Evolutionary conservation across 2,797 vertebrate species (phyloP).

Genomic region (Phalloptychus januarius): DNA sequence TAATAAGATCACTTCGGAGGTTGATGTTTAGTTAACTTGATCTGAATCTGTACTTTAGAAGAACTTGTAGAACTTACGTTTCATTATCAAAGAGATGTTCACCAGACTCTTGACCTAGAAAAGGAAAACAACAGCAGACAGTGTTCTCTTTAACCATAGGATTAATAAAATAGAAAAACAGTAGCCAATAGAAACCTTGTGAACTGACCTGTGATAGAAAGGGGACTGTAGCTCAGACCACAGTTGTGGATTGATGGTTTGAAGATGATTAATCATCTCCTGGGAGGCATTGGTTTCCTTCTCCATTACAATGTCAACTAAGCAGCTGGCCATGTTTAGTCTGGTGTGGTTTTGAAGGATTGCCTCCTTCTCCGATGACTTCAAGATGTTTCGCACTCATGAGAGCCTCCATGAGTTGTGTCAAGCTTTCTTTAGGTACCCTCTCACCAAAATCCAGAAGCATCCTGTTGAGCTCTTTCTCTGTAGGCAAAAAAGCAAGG

Average conservation of each 20-base stretch:
- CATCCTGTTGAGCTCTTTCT: not conserved
- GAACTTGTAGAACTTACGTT: not conserved
- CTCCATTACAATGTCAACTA: not conserved
- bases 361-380: not conserved
- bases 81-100: not conserved
- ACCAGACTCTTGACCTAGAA: not conserved
- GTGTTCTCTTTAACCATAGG: not conserved
- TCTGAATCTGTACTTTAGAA: no score
- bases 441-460: not conserved
- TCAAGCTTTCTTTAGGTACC: not conserved
- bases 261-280: not conserved
- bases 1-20: no score
- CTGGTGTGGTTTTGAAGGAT: constrained; percentile 5
- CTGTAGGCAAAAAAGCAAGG: not conserved
- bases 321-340: not conserved
- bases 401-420: not conserved
- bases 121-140: not conserved
- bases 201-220: not conserved
- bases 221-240: not conserved
- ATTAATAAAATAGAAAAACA: not conserved
- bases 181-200: not conserved
- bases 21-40: no score
- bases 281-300: not conserved
- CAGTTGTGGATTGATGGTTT: not conserved
- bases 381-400: not conserved